Conservation (phyloP, 2,888 invertebrate genomes). For the Drosophila helvetica region DNA sequence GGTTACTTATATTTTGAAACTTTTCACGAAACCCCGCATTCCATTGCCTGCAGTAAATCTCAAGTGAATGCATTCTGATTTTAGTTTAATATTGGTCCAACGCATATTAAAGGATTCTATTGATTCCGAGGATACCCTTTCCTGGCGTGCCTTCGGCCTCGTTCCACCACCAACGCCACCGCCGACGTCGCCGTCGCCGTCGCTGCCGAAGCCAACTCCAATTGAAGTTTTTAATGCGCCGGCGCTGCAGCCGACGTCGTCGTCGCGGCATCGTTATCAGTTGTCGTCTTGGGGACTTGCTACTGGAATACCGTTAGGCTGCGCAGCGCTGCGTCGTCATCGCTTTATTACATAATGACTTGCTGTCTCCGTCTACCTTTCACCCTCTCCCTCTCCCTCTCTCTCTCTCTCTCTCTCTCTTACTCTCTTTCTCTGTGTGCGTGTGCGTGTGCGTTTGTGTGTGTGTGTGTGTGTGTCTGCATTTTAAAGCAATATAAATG, state of each 20-base stretch:
- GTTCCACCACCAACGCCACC: conserved; percentile 20
- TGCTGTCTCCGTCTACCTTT: conserved; percentile 7
- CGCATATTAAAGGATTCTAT: neutral
- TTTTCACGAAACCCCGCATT: too few species aligned
- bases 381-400: neutral
- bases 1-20: too few species aligned
- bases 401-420: neutral
- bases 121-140: neutral
- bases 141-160: conserved; percentile 22
- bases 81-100: neutral
- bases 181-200: neutral
- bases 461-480: conserved; percentile 49
- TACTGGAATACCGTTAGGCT: conserved; percentile 65
- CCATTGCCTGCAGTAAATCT: too few species aligned
- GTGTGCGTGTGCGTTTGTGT: conserved; percentile 17
- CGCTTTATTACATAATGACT: conserved; percentile 67
- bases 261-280: neutral
- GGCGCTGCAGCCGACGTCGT: conserved; percentile 58
- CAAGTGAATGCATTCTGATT: too few species aligned
- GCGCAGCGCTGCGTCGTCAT: conserved; percentile 45
- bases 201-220: conserved; percentile 49
- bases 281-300: neutral
- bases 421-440: neutral
- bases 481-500: conserved; percentile 72
- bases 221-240: conserved; percentile 71